Conservation (phyloP, 2,888 invertebrate genomes). For the Diploptera punctata region DNA sequence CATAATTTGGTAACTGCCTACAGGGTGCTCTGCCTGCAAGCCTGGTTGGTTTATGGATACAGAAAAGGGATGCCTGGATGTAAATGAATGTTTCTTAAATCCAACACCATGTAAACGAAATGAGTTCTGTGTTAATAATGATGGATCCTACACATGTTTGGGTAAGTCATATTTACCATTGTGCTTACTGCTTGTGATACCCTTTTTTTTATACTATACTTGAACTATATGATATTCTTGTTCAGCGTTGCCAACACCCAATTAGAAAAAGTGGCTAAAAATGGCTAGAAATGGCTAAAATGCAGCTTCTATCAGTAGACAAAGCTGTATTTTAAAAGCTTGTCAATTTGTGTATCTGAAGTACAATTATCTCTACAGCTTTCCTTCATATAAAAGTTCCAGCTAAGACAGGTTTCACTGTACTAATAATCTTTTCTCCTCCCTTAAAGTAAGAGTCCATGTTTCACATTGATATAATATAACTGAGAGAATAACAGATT, state of each 20-base stretch:
- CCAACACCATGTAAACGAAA: constrained; percentile 61
- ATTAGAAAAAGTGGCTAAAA: not conserved
- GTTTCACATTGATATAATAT: too few relatives aligned
- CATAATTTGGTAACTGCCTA: too few relatives aligned
- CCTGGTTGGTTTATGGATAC: constrained; percentile 76
- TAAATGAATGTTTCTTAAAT: constrained; percentile 79
- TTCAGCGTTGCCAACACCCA: not conserved
- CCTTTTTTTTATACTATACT: not conserved
- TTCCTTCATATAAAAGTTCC: too few relatives aligned
- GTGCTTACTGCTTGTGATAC: too few relatives aligned
- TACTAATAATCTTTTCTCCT: too few relatives aligned
- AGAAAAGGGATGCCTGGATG: constrained; percentile 80
- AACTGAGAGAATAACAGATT: too few relatives aligned
- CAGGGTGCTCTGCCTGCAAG: constrained; percentile 67
- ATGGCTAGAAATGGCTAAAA: too few relatives aligned
- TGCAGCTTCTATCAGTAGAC: not conserved
- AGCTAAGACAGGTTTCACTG: too few relatives aligned
- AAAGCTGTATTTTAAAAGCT: too few relatives aligned
- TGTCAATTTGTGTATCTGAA: too few relatives aligned
- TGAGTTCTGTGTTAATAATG: constrained; percentile 89
- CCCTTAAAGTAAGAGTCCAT: too few relatives aligned
- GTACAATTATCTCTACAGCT: too few relatives aligned
- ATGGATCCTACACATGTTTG: constrained; percentile 82
- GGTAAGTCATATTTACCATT: constrained; percentile 51
- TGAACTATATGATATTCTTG: not conserved